These are phyloP conservation scores for Gymnoscopelus braueri DNA, from an alignment of 2,797 vertebrate species.

Conservation along the genomic window DNA sequence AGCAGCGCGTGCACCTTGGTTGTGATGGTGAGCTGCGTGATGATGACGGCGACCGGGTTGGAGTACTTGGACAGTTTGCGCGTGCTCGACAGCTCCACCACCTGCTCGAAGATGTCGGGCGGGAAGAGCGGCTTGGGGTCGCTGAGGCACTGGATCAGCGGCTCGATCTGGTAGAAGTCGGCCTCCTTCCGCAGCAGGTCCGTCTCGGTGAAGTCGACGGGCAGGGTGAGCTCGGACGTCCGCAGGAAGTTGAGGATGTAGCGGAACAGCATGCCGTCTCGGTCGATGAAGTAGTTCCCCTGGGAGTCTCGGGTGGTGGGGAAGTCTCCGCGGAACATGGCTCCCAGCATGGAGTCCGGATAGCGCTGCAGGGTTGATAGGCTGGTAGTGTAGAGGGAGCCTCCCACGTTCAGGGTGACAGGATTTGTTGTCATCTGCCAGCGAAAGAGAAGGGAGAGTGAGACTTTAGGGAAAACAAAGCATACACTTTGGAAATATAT, in stretches of 20 bases:
- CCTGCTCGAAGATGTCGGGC: slow-evolving; percentile 95
- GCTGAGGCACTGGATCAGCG: slow-evolving; percentile 94
- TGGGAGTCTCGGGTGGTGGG: slow-evolving; percentile 94
- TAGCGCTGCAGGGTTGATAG: slow-evolving; percentile 95
- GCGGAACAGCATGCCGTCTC: slow-evolving; percentile 96
- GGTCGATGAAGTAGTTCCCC: slow-evolving; percentile 98
- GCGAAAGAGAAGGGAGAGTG: slow-evolving; percentile 15
- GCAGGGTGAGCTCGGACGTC: slow-evolving; percentile 95
- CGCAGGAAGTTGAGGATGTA: slow-evolving; percentile 97
- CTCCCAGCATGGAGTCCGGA: slow-evolving; percentile 98
- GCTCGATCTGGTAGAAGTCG: slow-evolving; percentile 98
- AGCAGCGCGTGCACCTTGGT: slow-evolving; percentile 95
- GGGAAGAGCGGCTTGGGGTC: slow-evolving; percentile 97
- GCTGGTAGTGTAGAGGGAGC: slow-evolving; percentile 96
- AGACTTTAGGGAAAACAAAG: neutral
- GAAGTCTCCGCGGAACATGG: slow-evolving; percentile 98
- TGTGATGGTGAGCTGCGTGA: slow-evolving; percentile 96
- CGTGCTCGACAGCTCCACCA: slow-evolving; percentile 97
- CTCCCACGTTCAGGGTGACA: slow-evolving; percentile 97
- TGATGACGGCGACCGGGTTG: slow-evolving; percentile 97
- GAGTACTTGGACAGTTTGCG: slow-evolving; percentile 99
- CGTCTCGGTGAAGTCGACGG: slow-evolving; percentile 94
- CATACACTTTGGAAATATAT: neutral
- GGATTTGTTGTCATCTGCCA: slow-evolving; percentile 91
- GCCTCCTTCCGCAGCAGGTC: slow-evolving; percentile 97